A percentile compares a stretch with the other conserved stretches of the same genome.
Evolutionary conservation across 2,113 vertebrate species (phyloP).

Genomic region (Argyrosomus japonicus): DNA sequence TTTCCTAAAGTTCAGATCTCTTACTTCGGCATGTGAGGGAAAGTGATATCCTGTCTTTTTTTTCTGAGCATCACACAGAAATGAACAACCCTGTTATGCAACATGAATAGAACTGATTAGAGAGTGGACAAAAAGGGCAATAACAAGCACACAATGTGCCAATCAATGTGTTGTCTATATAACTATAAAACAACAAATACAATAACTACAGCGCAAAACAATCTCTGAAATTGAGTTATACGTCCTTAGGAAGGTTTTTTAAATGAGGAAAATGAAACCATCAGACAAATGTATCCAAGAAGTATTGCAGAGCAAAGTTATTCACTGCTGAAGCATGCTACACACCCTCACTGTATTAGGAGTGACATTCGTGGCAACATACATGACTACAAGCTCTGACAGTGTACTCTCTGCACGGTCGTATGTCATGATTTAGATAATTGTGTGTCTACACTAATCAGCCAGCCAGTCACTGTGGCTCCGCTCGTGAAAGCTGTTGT

Average conservation of each 20-base stretch:
- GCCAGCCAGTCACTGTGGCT: conserved; percentile 30
- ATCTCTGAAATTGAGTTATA: background rate
- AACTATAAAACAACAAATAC: conserved; percentile 4
- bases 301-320: conserved; percentile 36
- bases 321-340: conserved; percentile 50
- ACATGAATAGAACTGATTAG: conserved; percentile 35
- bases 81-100: conserved; percentile 60
- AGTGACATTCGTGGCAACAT: conserved; percentile 31
- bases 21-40: background rate
- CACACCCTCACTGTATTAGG: conserved; percentile 37
- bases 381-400: conserved; percentile 22
- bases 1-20: background rate
- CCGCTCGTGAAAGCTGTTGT: conserved; percentile 29
- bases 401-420: conserved; percentile 30
- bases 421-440: conserved; percentile 52
- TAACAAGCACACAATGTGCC: conserved; percentile 57
- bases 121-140: conserved; percentile 19
- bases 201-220: background rate
- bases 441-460: conserved; percentile 46
- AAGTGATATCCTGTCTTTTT: conserved; percentile 19
- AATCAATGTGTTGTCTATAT: conserved; percentile 38
- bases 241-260: background rate
- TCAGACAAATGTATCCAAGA: background rate
- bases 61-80: background rate
- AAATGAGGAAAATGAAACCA: background rate